Base-by-base conservation (phyloP, 2,888 invertebrate species). In the Caenorhabditis plicata region DNA sequence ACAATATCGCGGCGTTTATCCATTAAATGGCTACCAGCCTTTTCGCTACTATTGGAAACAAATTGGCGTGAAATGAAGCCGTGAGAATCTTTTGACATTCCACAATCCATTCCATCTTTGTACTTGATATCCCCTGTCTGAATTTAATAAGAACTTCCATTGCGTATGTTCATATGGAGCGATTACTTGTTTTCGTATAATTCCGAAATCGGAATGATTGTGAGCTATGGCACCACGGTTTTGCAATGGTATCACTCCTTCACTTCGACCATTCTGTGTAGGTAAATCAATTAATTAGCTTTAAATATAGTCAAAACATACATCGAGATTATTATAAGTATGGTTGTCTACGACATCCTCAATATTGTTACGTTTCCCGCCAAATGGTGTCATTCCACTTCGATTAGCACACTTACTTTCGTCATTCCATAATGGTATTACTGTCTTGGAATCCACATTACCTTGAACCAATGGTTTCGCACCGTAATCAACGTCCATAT, bases 41-140 rank as follows among this genome's bases (percentile, higher is more conserved):
- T 73, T 31, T 62, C 64, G 17, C 62, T 60, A 4, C 64, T 56
- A 35, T 72, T 74, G 8, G 73, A 58, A 27, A 68, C 54, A 35
- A 77, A 77, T 43, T 77, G 77, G 3, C 72, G 56, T 13, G 73
- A 71, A 22, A 77, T 55, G 54, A 76, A 73, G 7, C 63, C 57
- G 31, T 76, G 66, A 0, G 75, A 75, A n/a, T 74, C 68, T 2
- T 38, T 62, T 7, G 57, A 68, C 50, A 66, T 67, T 42, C 71
- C 73, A 8, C 68, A 66, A 22, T 57, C 56, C 72, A 66, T 64
- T 7, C 62, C 61, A 15, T 70, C 65, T 43, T 58, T 61, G 50
- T 74, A 71, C 22, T 55, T 58, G 19, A 75, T 66, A 56, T 65
- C 65, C 8, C 62, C 69, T 19, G 70, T 70, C 75, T 75, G 48